These are phyloP conservation scores for Coregonus sp. DNA, from an alignment of 2,797 vertebrate species.

Conservation along the genomic window DNA sequence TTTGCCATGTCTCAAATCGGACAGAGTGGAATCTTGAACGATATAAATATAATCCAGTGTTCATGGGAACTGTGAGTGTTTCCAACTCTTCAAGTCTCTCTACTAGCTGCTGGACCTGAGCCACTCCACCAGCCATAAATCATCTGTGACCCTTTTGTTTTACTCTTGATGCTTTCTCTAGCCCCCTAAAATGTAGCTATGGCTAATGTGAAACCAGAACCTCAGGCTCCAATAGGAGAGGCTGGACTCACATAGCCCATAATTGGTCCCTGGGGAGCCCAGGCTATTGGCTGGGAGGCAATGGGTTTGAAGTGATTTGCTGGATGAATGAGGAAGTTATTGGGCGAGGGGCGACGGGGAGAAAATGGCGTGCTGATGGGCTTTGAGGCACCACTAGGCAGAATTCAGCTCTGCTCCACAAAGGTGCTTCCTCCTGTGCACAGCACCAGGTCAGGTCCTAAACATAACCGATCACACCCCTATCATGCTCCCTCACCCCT, in stretches of 20 bases:
- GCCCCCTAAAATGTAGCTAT: conserved; percentile 12
- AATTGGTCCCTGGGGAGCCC: conserved; percentile 55
- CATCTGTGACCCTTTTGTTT: conserved; percentile 36
- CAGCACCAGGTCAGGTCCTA: conserved; percentile 13
- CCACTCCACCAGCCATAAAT: conserved; percentile 30
- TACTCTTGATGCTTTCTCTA: conserved; percentile 16
- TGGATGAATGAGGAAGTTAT: conserved; percentile 47
- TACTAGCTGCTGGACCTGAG: conserved; percentile 28
- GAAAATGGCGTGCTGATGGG: conserved; percentile 40
- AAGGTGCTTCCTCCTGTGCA: conserved; percentile 34
- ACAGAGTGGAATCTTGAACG: conserved; percentile 10
- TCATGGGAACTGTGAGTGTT: conserved; percentile 25
- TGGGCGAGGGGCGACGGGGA: conserved; percentile 34
- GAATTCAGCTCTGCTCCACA: conserved; percentile 24
- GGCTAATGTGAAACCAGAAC: conserved; percentile 27
- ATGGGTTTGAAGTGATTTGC: conserved; percentile 25
- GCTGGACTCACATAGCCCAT: conserved; percentile 42
- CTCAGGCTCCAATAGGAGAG: conserved; percentile 29
- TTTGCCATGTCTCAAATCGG: conserved; percentile 1
- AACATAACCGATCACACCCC: conserved; percentile 13
- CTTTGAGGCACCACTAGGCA: conserved; percentile 31
- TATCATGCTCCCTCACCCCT: too few relatives aligned
- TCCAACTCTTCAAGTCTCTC: conserved; percentile 24
- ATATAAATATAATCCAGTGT: conserved; percentile 19
- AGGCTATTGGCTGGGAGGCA: conserved; percentile 41